phyloP scores from a whole-genome alignment of 2,888 invertebrate genomes.

The Argyra leucocephala region DNA sequence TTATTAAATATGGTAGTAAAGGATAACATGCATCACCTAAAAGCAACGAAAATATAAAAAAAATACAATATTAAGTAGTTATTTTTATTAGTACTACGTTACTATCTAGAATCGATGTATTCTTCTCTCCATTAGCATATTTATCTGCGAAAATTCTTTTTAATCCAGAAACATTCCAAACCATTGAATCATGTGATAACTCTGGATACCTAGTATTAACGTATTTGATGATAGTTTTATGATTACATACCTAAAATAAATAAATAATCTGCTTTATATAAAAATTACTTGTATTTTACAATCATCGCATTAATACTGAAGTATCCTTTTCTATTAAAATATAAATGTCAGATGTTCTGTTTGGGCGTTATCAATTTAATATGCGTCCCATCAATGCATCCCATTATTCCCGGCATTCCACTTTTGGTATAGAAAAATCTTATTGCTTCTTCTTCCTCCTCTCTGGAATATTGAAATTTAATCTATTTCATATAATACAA shows the following conservation, averaged over 20 bases:
- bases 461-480: no score
- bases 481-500: no score
- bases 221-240: neutral
- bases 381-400: no score
- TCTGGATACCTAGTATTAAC: neutral
- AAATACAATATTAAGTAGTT: neutral
- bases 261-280: neutral
- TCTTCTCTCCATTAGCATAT: constrained; percentile 1
- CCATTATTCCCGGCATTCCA: no score
- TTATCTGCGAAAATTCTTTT: neutral
- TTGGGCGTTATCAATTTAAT: no score
- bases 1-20: constrained; percentile 18
- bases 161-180: neutral
- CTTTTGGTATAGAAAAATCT: no score
- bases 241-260: constrained; percentile 9
- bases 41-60: neutral
- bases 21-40: constrained; percentile 20
- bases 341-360: no score
- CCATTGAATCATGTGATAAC: constrained; percentile 2
- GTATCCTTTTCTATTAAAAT: no score
- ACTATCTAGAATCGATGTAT: neutral
- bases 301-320: no score
- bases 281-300: neutral
- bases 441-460: no score
- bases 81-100: no score